Evolutionary conservation across 2,888 invertebrate genomes (phyloP).

Genomic region (Phymatocera aterrima): DNA sequence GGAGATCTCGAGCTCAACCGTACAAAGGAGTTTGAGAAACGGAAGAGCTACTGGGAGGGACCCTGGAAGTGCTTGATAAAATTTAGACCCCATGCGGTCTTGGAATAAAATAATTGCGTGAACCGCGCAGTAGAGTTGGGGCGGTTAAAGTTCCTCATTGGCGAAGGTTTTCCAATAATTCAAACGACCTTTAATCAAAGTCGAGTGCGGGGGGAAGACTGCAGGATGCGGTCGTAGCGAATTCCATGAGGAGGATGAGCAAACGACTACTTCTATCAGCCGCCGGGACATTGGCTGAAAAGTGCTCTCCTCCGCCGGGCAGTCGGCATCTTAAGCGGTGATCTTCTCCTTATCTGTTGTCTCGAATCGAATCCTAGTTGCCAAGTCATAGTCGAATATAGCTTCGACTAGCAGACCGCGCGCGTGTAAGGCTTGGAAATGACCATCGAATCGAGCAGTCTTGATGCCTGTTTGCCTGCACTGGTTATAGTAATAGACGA

Average conservation of each 20-base stretch:
- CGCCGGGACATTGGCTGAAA: conserved; percentile 16
- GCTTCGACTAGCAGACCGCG: background rate
- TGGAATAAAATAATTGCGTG: too few relatives aligned
- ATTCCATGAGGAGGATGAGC: background rate
- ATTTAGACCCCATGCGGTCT: too few relatives aligned
- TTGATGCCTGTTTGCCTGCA: too few relatives aligned
- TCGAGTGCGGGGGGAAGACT: too few relatives aligned
- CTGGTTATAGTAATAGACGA: background rate
- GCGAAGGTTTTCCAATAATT: background rate
- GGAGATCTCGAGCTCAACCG: background rate
- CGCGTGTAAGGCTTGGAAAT: too few relatives aligned
- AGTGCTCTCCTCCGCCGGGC: conserved; percentile 34
- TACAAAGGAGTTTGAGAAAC: background rate
- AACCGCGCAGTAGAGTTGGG: background rate
- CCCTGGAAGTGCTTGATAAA: too few relatives aligned
- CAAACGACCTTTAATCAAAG: conserved; percentile 31
- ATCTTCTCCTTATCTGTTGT: conserved; percentile 48
- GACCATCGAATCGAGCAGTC: too few relatives aligned
- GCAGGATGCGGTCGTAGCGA: background rate
- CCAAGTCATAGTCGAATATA: conserved; percentile 57
- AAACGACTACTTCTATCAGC: conserved; percentile 6
- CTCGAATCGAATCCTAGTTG: conserved; percentile 61
- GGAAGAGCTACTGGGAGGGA: too few relatives aligned
- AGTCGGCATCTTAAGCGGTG: conserved; percentile 43
- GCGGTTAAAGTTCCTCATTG: conserved; percentile 14